Percentiles rank a stretch among this genome's conserved stretches.
These are phyloP conservation scores for Chionis minor DNA, from an alignment of 2,113 vertebrate species.

Conservation along the genomic window DNA sequence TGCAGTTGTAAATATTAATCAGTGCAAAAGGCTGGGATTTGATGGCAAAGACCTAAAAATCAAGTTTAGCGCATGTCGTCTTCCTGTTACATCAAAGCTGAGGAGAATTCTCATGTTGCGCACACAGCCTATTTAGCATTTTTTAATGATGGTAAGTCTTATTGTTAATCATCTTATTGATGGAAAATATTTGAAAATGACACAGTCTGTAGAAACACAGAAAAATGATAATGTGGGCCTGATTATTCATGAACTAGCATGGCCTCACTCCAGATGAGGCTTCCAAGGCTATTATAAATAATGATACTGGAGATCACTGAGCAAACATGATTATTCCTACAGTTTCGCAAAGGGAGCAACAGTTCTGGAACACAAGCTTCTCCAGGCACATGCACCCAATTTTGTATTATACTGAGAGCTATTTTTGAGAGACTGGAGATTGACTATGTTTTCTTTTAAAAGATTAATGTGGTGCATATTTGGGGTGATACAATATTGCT, in stretches of 20 bases:
- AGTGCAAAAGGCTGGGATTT: background rate
- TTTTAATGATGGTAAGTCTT: background rate
- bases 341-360: background rate
- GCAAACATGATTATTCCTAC: background rate
- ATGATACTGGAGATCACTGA: background rate
- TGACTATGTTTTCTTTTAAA: background rate
- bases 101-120: background rate
- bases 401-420: background rate
- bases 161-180: background rate
- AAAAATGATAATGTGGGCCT: background rate
- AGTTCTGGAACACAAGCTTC: background rate
- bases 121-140: background rate
- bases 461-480: background rate
- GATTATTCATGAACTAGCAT: background rate
- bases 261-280: background rate
- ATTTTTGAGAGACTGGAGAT: background rate
- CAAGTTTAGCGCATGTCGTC: background rate
- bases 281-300: background rate
- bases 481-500: background rate
- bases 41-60: background rate
- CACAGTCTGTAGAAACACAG: background rate
- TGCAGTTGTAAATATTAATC: background rate
- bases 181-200: background rate
- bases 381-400: background rate
- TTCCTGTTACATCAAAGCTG: background rate